These are phyloP conservation scores for Montipora sp. DNA, from an alignment of 64 coral and sea anemone species.

Conservation along the genomic window DNA sequence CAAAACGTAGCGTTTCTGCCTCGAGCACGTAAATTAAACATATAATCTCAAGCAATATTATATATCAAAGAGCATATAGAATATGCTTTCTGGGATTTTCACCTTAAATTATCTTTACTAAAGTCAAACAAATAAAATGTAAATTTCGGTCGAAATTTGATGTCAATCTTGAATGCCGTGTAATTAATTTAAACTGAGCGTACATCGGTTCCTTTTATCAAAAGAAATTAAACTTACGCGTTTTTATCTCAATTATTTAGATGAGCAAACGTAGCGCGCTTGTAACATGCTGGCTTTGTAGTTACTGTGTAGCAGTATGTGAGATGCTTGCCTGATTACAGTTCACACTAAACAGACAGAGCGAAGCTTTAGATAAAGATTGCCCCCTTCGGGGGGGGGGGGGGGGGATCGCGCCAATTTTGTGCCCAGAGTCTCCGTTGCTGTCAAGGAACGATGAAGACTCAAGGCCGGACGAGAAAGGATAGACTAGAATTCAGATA, in stretches of 20 bases:
- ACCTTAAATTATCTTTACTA: not conserved
- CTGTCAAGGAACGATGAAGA: too few species aligned
- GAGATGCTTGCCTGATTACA: too few species aligned
- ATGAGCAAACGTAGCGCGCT: too few species aligned
- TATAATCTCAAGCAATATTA: not conserved
- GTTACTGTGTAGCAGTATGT: too few species aligned
- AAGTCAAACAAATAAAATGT: constrained; percentile 12
- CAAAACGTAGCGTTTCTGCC: not conserved
- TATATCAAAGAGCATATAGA: not conserved
- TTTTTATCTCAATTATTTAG: not conserved
- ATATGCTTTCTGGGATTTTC: not conserved
- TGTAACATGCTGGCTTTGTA: too few species aligned
- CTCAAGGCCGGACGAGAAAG: too few species aligned
- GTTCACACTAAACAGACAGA: too few species aligned
- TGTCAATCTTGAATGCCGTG: not conserved
- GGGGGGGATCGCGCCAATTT: too few species aligned
- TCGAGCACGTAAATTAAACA: not conserved
- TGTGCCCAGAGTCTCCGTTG: too few species aligned
- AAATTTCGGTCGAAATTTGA: not conserved
- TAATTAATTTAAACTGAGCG: not conserved
- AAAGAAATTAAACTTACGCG: not conserved
- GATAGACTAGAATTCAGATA: too few species aligned
- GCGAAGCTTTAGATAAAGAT: too few species aligned
- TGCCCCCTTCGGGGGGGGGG: too few species aligned
- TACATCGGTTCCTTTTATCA: not conserved